Evolutionary conservation across 2,797 vertebrate species (phyloP).

Genomic region (Betta splendens): DNA sequence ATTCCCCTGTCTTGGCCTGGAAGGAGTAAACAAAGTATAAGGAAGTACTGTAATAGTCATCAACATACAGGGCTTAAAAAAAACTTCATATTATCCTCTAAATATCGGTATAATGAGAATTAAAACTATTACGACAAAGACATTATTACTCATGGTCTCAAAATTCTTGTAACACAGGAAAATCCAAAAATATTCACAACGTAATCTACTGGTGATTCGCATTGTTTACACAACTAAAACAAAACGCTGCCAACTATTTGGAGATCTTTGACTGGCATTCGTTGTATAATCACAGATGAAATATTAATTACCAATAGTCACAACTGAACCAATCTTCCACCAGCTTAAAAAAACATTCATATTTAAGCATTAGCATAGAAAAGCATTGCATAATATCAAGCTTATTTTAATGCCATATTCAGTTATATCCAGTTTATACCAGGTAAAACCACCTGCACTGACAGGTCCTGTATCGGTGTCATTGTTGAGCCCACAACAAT

Average conservation of each 20-base stretch:
- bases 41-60: slow-evolving; percentile 62
- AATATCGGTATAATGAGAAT: slow-evolving; percentile 30
- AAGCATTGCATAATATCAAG: slow-evolving; percentile 23
- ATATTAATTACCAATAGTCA: slow-evolving; percentile 1
- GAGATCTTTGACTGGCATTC: background rate
- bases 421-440: slow-evolving; percentile 7
- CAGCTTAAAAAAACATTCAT: slow-evolving; percentile 15
- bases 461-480: slow-evolving; percentile 3
- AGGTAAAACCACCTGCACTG: slow-evolving; percentile 3
- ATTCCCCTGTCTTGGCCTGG: slow-evolving; percentile 71
- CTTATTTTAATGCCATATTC: slow-evolving; percentile 14
- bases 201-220: slow-evolving; percentile 1
- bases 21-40: slow-evolving; percentile 68
- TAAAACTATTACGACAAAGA: background rate
- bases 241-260: background rate
- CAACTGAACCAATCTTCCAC: slow-evolving; percentile 13
- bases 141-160: background rate
- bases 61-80: slow-evolving; percentile 45
- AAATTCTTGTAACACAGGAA: background rate
- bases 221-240: slow-evolving; percentile 7
- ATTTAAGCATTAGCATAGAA: slow-evolving; percentile 21
- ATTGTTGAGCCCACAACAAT: background rate
- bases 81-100: slow-evolving; percentile 66
- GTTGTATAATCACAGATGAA: slow-evolving; percentile 8
- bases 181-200: background rate